Evolutionary conservation across 1,140 invertebrate genomes (phyloP).

Genomic region (Akabosia matsudoensis): DNA sequence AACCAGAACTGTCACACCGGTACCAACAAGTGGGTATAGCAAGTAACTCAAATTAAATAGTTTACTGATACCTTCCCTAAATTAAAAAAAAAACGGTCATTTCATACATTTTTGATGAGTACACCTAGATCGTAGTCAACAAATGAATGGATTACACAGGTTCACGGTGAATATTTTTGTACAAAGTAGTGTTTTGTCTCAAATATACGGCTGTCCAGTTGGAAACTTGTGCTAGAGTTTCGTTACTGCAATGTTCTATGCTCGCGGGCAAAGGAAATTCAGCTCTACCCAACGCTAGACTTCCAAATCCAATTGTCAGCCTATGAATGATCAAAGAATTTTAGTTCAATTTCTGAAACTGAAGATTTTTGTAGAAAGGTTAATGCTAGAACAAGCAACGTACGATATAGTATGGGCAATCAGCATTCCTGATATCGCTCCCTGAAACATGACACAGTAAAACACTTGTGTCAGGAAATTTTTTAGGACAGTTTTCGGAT

Average conservation of each 20-base stretch:
- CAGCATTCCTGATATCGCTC: conserved; percentile 30
- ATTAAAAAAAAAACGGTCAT: no score
- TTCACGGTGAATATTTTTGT: not conserved
- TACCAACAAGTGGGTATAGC: conserved; percentile 9
- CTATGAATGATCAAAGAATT: not conserved
- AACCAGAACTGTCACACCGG: not conserved
- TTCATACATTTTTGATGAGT: no score
- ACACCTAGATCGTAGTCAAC: no score
- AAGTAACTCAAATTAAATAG: conserved; percentile 5
- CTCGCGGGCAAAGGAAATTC: not conserved
- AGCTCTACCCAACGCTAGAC: not conserved
- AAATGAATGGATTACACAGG: not conserved
- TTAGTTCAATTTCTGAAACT: not conserved
- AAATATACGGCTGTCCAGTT: not conserved
- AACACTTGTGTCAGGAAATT: not conserved
- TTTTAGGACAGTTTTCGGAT: not conserved
- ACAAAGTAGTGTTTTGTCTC: not conserved
- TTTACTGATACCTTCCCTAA: not conserved
- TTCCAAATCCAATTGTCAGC: conserved; percentile 9
- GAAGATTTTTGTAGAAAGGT: no score
- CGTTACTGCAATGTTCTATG: conserved; percentile 3
- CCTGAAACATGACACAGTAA: conserved; percentile 3
- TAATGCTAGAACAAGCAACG: not conserved
- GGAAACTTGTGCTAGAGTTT: not conserved
- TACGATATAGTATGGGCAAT: conserved; percentile 15